Base-by-base conservation (phyloP, 2,888 invertebrate species). In the Amphipyra tragopoginis region DNA sequence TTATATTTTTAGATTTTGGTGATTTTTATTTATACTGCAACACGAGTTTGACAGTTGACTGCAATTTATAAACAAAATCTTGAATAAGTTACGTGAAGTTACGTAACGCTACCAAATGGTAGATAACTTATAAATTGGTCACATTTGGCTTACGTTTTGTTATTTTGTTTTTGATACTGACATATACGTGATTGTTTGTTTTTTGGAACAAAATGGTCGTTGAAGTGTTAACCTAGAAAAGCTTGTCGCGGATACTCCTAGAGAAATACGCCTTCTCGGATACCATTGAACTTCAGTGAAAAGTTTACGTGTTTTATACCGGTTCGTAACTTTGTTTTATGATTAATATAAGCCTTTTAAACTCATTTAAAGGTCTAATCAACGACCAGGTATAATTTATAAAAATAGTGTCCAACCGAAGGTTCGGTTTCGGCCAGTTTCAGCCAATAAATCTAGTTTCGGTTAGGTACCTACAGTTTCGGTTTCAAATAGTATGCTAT, bases 291-390 rank as follows among this genome's bases (percentile, higher is more conserved):
- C 92, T 90, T 89, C 93, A 89, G 94, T 94, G 93, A 90, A 93
- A 88, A 79, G 92, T 92, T 92, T 87, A 85, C 92, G 93, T 94
- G 94, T 92, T 87, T 72, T 85, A 83, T 88, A 86, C 94, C 93
- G 94, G 94, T 94, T 91, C 94, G 94, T 94, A 94, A 94, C 94
- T 90, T 93, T 93, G 91, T 92, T 88, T 94, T 94, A 93, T 93
- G 93, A 89, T 93, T 89, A 88, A 78, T 80, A 85, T 93, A 91
- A 92, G 90, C n/a, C n/a, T n/a, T n/a, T n/a, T n/a, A n/a, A n/a
- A n/a, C n/a, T n/a, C n/a, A n/a, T n/a, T n/a, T n/a, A n/a, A n/a
- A n/a, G n/a, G n/a, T n/a, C n/a, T n/a, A n/a, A n/a, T n/a, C n/a
- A n/a, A n/a, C n/a, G n/a, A n/a, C n/a, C n/a, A n/a, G n/a, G n/a